A percentile compares a stretch with the other conserved stretches of the same genome.
phyloP scores from a whole-genome alignment of 2,797 vertebrate species.

The Coregonus ussuriensis region DNA sequence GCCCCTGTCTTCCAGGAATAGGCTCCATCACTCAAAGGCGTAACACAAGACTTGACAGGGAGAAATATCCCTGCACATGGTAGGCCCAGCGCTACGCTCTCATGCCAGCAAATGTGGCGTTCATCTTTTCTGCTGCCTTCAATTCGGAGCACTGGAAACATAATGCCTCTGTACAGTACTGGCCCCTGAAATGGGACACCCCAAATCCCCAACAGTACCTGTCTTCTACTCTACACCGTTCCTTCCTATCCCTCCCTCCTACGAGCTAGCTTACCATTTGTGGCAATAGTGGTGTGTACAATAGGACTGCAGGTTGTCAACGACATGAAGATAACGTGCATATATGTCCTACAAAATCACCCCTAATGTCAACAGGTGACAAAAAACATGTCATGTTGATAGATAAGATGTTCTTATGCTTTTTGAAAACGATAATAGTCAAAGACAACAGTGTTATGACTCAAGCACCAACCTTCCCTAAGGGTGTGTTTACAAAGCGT shows the following conservation, averaged over 20 bases:
- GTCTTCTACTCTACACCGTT: constrained; percentile 35
- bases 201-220: constrained; percentile 51
- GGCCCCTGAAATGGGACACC: constrained; percentile 62
- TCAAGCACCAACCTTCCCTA: constrained; percentile 55
- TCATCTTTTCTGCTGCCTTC: constrained; percentile 36
- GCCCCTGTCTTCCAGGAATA: constrained; percentile 65
- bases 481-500: constrained; percentile 63
- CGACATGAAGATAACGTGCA: too few species aligned
- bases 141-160: constrained; percentile 62
- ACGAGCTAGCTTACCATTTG: not conserved
- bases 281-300: not conserved
- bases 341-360: not conserved
- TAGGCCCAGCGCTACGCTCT: constrained; percentile 25
- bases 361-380: not conserved
- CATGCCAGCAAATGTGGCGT: constrained; percentile 37
- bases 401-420: not conserved
- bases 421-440: constrained; percentile 49
- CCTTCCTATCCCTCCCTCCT: constrained; percentile 20
- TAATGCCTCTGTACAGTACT: constrained; percentile 54
- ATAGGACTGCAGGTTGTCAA: not conserved
- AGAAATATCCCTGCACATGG: constrained; percentile 74
- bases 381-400: not conserved
- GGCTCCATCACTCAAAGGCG: constrained; percentile 66
- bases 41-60: constrained; percentile 74
- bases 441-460: constrained; percentile 48